Conservation (phyloP, 2,113 vertebrate genomes). For the Pardalotus punctatus region DNA sequence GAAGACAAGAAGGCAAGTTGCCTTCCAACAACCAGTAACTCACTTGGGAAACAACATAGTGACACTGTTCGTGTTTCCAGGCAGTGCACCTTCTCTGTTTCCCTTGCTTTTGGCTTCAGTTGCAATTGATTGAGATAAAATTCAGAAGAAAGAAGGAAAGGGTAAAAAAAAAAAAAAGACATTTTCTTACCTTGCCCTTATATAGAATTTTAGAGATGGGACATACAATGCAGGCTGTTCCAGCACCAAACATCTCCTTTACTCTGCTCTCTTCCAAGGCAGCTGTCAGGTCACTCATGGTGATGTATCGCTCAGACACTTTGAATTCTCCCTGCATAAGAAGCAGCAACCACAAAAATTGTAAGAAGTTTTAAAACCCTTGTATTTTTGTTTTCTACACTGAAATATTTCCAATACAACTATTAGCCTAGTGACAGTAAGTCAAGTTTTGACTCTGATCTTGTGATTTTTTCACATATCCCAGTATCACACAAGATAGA, state of each 20-base stretch:
- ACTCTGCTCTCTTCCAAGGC: slow-evolving; percentile 81
- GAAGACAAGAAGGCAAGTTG: not conserved
- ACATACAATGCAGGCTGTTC: slow-evolving; percentile 89
- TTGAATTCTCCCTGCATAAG: slow-evolving; percentile 81
- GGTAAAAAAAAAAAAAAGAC: not conserved
- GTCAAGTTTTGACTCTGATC: not conserved
- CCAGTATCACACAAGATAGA: not conserved
- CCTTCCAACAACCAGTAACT: not conserved
- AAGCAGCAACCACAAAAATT: not conserved
- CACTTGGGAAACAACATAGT: not conserved
- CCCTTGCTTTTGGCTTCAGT: not conserved
- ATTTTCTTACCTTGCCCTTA: slow-evolving; percentile 79
- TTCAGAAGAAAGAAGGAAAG: not conserved
- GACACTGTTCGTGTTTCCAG: not conserved
- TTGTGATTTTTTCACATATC: not conserved
- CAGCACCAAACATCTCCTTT: slow-evolving; percentile 90
- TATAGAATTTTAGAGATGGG: slow-evolving; percentile 82
- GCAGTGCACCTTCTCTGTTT: not conserved
- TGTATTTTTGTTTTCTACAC: not conserved
- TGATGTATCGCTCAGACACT: slow-evolving; percentile 85
- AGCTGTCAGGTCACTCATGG: slow-evolving; percentile 79
- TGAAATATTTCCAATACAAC: not conserved
- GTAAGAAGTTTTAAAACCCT: not conserved
- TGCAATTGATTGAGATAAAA: not conserved
- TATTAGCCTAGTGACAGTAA: not conserved